Percentiles rank a stretch among this genome's conserved stretches.
phyloP scores from a whole-genome alignment of 2,888 invertebrate species.

The Heteropelma amictum region DNA sequence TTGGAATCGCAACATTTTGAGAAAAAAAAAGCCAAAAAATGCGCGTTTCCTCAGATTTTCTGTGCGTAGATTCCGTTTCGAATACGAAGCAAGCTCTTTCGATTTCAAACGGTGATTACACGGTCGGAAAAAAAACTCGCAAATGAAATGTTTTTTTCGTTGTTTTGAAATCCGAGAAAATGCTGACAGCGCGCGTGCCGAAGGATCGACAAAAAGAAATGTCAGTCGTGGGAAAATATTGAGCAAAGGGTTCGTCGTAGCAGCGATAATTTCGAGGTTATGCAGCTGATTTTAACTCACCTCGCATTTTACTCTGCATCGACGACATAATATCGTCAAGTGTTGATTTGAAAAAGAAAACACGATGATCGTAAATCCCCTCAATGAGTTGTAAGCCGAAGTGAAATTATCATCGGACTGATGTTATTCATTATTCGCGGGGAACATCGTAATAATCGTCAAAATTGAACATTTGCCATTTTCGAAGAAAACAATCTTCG shows the following conservation, averaged over 20 bases:
- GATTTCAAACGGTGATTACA: no score
- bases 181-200: background rate
- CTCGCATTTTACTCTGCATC: conserved; percentile 69
- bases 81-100: no score
- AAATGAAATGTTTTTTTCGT: no score
- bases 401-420: conserved; percentile 39
- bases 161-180: no score
- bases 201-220: background rate
- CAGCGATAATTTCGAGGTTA: conserved; percentile 54
- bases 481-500: conserved; percentile 9
- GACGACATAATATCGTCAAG: conserved; percentile 65
- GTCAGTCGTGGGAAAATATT: conserved; percentile 5
- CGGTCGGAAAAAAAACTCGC: no score
- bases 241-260: background rate
- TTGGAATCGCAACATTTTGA: background rate
- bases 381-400: no score
- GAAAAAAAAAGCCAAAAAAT: background rate
- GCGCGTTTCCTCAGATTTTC: no score
- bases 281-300: conserved; percentile 60
- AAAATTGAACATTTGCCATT: conserved; percentile 42
- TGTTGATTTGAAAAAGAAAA: no score
- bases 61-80: no score
- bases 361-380: no score
- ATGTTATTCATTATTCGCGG: conserved; percentile 12
- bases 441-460: conserved; percentile 22